Conservation (phyloP, 1,140 invertebrate species). For the Hormaphis cornu region DNA sequence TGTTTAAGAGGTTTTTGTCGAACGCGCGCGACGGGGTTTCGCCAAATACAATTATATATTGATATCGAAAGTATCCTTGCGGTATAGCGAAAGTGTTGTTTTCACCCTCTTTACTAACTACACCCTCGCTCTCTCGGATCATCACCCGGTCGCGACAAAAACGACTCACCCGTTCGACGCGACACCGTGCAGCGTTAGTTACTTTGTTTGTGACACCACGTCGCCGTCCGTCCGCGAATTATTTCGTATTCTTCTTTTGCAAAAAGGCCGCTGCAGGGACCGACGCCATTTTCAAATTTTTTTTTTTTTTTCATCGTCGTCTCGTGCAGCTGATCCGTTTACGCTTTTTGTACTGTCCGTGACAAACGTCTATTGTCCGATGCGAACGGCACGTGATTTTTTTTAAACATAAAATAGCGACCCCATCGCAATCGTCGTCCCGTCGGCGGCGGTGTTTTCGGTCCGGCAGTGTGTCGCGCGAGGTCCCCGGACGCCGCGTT, state of each 20-base stretch:
- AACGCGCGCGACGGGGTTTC: not conserved
- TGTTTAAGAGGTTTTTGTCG: not conserved
- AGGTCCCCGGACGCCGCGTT: not conserved
- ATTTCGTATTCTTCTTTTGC: too few relatives aligned
- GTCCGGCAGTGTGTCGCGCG: not conserved
- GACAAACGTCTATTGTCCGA: conserved; percentile 18
- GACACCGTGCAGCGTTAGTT: too few relatives aligned
- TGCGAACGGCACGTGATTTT: not conserved
- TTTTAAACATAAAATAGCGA: not conserved
- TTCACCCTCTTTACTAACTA: not conserved
- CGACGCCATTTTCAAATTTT: conserved; percentile 17
- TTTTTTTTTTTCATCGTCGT: too few relatives aligned
- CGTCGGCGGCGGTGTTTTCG: not conserved
- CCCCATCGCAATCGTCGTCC: not conserved
- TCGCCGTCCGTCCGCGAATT: too few relatives aligned
- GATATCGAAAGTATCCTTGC: not conserved
- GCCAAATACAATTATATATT: too few relatives aligned
- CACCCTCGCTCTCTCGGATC: not conserved
- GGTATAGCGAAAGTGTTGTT: not conserved
- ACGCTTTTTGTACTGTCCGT: not conserved
- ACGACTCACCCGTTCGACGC: not conserved
- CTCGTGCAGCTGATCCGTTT: not conserved
- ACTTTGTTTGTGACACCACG: too few relatives aligned
- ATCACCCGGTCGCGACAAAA: too few relatives aligned
- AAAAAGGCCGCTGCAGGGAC: too few relatives aligned